Conservation (phyloP, 2,797 vertebrate species). For the Atherinosoma microstoma region DNA sequence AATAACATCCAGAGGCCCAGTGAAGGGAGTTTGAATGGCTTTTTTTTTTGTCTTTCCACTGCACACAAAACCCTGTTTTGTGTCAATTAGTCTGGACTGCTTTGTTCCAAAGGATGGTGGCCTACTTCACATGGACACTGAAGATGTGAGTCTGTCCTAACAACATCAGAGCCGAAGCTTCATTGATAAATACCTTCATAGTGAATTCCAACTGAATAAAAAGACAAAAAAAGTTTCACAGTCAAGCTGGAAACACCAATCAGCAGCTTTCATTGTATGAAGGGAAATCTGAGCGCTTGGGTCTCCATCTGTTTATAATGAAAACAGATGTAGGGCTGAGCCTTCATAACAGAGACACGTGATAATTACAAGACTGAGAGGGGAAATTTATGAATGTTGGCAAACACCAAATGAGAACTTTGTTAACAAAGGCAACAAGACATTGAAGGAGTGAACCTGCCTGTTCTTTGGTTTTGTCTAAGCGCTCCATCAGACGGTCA, state of each 20-base stretch:
- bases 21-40: constrained; percentile 58
- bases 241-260: constrained; percentile 22
- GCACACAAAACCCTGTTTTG: constrained; percentile 67
- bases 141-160: constrained; percentile 33
- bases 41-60: constrained; percentile 50
- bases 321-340: constrained; percentile 56
- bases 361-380: constrained; percentile 5
- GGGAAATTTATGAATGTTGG: constrained; percentile 9
- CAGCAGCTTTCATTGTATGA: constrained; percentile 45
- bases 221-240: constrained; percentile 21
- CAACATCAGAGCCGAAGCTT: constrained; percentile 16
- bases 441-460: constrained; percentile 65
- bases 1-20: constrained; percentile 74
- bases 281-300: constrained; percentile 47
- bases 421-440: constrained; percentile 2
- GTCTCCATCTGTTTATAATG: constrained; percentile 63
- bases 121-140: constrained; percentile 53
- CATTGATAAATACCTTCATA: constrained; percentile 10
- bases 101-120: constrained; percentile 56
- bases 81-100: constrained; percentile 71
- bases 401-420: constrained; percentile 14
- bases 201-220: background rate
- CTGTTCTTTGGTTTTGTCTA: constrained; percentile 93
- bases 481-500: constrained; percentile 90
- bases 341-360: constrained; percentile 21